Evolutionary conservation across 1,140 invertebrate species (phyloP), one percentile per base, ranked within the genome.

Genomic region (Platyscapa corneri): DNA sequence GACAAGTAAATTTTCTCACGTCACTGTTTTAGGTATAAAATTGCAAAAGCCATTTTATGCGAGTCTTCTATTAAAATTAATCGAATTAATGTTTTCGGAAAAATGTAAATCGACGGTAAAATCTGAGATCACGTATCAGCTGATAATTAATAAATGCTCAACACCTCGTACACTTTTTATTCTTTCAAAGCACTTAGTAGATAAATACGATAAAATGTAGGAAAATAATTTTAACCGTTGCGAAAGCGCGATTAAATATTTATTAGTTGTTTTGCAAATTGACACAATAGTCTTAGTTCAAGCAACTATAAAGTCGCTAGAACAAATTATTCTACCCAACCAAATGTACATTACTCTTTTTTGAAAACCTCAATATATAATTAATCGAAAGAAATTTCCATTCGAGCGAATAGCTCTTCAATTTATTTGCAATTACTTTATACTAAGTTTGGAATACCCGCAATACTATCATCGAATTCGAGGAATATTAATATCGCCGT

Each of bases 391-490:
- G n/a, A n/a, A 60, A 60, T 60, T 60, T 32, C 5, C 3, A 37
- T 37, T 1, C 42, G 20, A 42, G 42, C 27, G 12, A 42, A n/a
- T 42, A 23, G 27, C 42, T 74, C 42, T 42, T 20, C 10, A 42
- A 42, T 42, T 74, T 42, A 74, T 42, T 74, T 74, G 27, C 37
- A 42, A 74, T 74, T 74, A 74, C 37, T 74, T n/a, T 42, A 42
- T 42, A 74, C 23, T n/a, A 32, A 0, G 1, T 30, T 72, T 3
- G 32, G 6, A 60, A 60, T 39, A 72, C 34, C 23, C 1, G 8
- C 37, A 23, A 72, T 23, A 27, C 34, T 72, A 23, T 74, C 20
- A 42, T 74, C 20, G 8, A 42, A 74, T 74, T 74, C 70, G 37
- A 74, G 37, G 10, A 74, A 74, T 37, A 74, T 42, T 42, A 74